Evolutionary conservation across 1,140 invertebrate genomes (phyloP), one percentile per base, ranked within the genome.

Genomic region (Bombus sylvicola): DNA sequence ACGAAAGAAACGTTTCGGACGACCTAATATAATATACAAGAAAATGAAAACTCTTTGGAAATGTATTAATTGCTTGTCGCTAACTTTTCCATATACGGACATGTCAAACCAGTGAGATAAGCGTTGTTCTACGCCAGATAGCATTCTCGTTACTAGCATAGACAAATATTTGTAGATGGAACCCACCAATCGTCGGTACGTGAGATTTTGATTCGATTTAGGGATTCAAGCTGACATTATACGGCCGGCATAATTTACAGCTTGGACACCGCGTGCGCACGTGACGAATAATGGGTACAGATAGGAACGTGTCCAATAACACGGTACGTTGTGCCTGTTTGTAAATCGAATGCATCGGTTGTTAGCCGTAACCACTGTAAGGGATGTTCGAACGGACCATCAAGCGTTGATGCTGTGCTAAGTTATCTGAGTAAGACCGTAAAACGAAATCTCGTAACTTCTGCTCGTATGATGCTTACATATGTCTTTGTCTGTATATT

Each of bases 191-290:
- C 69, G 88, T 64, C 37, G 68, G 39, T 66, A 77, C 87, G 81
- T 84, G 80, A 91, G 83, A 88, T 88, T 91, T 91, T 90, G 87
- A 90, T 90, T 91, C 87, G 87, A 91, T 88, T 88, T 90, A 75
- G 62, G 75, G 85, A 79, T 87, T 77, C 64, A 10, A 37, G 77
- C 75, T 84, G 85, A 89, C 74, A 73, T 90, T 90, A 87, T 62
- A 76, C 66, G 81, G 59, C 59, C 75, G 68, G 81, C 66, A 91
- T 91, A 91, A 91, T 91, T 91, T 83, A 86, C 77, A 83, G 68
- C 66, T 34, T 28, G 64, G 31, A 53, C 74, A 68, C 18, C 39
- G 79, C 47, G 62, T 64, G 69, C 77, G 39, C 81, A 66, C 74
- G 78, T 90, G 88, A 90, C 84, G 84, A 91, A 90, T 88, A 88